Evolutionary conservation across 1,140 invertebrate species (phyloP), one percentile per base, ranked within the genome.

Genomic region (Vollenhovia emeryi): DNA sequence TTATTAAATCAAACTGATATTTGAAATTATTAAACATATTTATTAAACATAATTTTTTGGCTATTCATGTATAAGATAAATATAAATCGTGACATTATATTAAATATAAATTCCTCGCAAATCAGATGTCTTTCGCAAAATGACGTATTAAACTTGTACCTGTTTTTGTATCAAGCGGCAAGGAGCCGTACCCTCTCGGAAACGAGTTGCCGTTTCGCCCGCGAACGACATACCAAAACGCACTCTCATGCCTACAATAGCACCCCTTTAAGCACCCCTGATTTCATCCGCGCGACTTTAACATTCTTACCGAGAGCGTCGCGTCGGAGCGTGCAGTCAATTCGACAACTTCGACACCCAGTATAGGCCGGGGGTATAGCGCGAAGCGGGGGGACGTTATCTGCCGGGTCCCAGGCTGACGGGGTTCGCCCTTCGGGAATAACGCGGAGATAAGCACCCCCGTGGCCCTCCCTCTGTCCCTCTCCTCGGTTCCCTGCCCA

Each of bases 391-490:
- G 82, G 48, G 84, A 91, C 91, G 94, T 95, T 95, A 95, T 95
- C 94, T 95, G 87, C 86, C 91, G 90, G 82, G 93, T 94, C 91
- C 90, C 94, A 94, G 93, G 92, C 93, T 92, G 92, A 93, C 93
- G 90, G 91, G 88, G 90, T 91, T 94, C 92, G 90, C 93, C 94
- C 94, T 94, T 95, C 87, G 94, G 94, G 94, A 95, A 95, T 95
- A 94, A 88, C 91, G 92, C 87, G 80, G 90, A 95, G 94, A 95
- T 95, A 95, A 95, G 94, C 93, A 91, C 83, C 87, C 82, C 89
- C 89, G 82, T 85, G 75, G 84, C 64, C 88, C 76, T 57, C n/a
- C 59, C 79, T 30, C 82, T 50, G 78, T 79, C 36, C 52, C 59
- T 68, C 62, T 74, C 48, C 45, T 48, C 50, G 36, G 69, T 62